Evolutionary conservation across 2,888 invertebrate species (phyloP).

Genomic region (Agapostemon virescens): DNA sequence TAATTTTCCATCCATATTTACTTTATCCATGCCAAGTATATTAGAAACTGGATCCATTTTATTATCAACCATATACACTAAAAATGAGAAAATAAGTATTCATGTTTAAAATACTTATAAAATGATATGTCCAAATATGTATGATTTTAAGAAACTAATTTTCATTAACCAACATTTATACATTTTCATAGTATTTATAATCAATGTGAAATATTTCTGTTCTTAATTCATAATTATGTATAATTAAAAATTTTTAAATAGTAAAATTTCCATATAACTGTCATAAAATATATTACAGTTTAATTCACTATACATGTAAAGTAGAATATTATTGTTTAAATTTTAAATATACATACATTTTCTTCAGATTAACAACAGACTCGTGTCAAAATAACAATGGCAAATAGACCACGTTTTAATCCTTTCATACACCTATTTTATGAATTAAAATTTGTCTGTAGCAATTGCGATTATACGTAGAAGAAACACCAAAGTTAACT

Average conservation of each 20-base stretch:
- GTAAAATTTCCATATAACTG: neutral
- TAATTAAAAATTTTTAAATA: neutral
- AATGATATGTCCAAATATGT: neutral
- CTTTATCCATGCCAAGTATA: constrained; percentile 85
- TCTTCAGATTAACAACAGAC: neutral
- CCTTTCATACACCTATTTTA: constrained; percentile 2
- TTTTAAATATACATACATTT: constrained; percentile 1
- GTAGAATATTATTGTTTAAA: neutral
- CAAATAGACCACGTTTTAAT: neutral
- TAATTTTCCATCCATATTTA: constrained; percentile 82
- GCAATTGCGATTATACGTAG: neutral
- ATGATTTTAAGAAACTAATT: neutral
- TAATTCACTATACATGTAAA: neutral
- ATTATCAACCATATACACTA: constrained; percentile 79
- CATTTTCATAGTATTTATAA: neutral
- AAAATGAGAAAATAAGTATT: constrained; percentile 19
- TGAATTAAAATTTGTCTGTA: neutral
- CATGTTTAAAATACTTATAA: neutral
- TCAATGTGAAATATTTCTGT: neutral
- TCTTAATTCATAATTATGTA: neutral
- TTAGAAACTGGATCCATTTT: constrained; percentile 83
- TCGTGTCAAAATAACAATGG: neutral
- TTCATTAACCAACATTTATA: neutral
- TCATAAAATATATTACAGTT: neutral
- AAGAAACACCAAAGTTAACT: neutral